A percentile compares a stretch with the other conserved stretches of the same genome.
phyloP scores from a whole-genome alignment of 53 echinoderm and acorn worm species.

The Hippasteria phrygiana region DNA sequence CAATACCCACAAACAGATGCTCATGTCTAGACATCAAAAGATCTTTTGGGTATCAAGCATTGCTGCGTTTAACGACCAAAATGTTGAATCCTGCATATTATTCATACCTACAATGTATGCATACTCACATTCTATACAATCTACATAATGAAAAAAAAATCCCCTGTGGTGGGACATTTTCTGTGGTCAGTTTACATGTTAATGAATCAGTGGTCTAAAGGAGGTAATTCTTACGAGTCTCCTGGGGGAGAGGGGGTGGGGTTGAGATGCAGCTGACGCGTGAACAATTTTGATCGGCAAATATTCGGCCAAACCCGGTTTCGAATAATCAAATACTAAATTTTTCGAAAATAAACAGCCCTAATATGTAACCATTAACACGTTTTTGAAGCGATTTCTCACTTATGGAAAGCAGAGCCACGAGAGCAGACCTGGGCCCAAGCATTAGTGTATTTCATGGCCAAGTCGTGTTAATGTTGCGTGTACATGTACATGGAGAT shows the following conservation, averaged over 20 bases:
- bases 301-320: too few relatives aligned
- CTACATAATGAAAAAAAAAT: background rate
- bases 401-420: too few relatives aligned
- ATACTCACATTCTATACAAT: background rate
- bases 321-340: too few relatives aligned
- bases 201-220: background rate
- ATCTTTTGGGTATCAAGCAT: background rate
- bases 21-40: too few relatives aligned
- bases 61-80: background rate
- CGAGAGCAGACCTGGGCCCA: too few relatives aligned
- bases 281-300: background rate
- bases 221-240: background rate
- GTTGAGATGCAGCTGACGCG: background rate
- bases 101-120: background rate
- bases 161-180: background rate
- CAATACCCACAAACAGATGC: too few relatives aligned
- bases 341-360: too few relatives aligned
- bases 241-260: background rate
- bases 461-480: too few relatives aligned
- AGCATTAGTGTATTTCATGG: too few relatives aligned
- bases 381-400: too few relatives aligned
- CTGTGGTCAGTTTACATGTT: conserved; percentile 23
- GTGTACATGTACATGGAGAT: too few relatives aligned
- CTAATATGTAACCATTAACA: too few relatives aligned
- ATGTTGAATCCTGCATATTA: background rate